These are phyloP conservation scores for Eumeta japonica DNA, from an alignment of 1,140 invertebrate genomes.

Conservation along the genomic window DNA sequence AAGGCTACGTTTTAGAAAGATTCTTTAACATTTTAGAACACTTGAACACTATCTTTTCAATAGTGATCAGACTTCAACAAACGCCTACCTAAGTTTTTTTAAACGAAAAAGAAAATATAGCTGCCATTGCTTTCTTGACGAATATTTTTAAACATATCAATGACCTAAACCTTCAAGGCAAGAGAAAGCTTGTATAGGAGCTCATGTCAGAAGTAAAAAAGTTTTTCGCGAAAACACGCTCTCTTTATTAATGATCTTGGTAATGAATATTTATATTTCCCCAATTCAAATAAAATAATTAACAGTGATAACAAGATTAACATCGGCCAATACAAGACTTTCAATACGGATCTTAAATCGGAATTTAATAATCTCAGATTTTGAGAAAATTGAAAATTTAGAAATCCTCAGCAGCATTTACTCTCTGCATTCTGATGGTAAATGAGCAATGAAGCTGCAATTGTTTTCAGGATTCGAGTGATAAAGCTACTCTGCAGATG, in stretches of 20 bases:
- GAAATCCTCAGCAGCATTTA: slow-evolving; percentile 10
- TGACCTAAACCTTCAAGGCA: slow-evolving; percentile 12
- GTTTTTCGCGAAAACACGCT: slow-evolving; percentile 7
- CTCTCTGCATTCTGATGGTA: slow-evolving; percentile 9
- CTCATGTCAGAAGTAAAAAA: slow-evolving; percentile 12
- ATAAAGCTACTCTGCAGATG: slow-evolving; percentile 12
- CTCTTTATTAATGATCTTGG: no score
- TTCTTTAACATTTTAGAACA: slow-evolving; percentile 8
- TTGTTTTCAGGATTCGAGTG: not conserved
- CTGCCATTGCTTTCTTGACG: slow-evolving; percentile 9
- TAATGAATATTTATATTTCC: slow-evolving; percentile 11
- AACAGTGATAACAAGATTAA: slow-evolving; percentile 11
- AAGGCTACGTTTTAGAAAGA: slow-evolving; percentile 11
- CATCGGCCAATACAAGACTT: slow-evolving; percentile 11
- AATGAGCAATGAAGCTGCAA: no score
- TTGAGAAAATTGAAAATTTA: no score
- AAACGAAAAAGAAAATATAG: slow-evolving; percentile 12
- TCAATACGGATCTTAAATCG: slow-evolving; percentile 10
- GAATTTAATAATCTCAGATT: no score
- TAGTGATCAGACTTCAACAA: slow-evolving; percentile 10
- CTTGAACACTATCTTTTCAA: slow-evolving; percentile 11
- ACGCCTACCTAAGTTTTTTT: slow-evolving; percentile 12
- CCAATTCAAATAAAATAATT: slow-evolving; percentile 14
- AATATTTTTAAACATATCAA: no score
- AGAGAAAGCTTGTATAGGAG: slow-evolving; percentile 11